Evolutionary conservation across 1,140 invertebrate species (phyloP).

Genomic region (Drosophila dunni): DNA sequence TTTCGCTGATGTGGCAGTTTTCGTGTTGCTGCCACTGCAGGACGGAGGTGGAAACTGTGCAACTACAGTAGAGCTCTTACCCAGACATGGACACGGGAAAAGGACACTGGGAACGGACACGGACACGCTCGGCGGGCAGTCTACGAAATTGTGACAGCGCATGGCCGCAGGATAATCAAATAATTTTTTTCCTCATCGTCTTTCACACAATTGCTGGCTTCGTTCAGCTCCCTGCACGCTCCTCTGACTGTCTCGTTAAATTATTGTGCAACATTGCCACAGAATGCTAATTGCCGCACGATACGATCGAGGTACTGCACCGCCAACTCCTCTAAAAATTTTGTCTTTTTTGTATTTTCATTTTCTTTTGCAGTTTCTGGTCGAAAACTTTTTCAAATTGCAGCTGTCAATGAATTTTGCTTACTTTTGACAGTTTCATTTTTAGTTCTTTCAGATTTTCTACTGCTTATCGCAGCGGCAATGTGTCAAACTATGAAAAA

Average conservation of each 20-base stretch:
- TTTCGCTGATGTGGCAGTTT: slow-evolving; percentile 82
- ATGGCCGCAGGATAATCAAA: slow-evolving; percentile 83
- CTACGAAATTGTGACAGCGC: slow-evolving; percentile 81
- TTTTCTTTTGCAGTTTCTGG: slow-evolving; percentile 7
- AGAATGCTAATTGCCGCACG: slow-evolving; percentile 80
- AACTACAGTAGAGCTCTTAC: slow-evolving; percentile 11
- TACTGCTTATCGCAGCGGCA: slow-evolving; percentile 54
- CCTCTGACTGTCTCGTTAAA: slow-evolving; percentile 55
- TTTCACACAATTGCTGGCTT: slow-evolving; percentile 44
- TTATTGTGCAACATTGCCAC: slow-evolving; percentile 81
- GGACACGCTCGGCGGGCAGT: slow-evolving; percentile 75
- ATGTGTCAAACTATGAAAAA: slow-evolving; percentile 62
- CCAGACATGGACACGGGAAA: slow-evolving; percentile 9
- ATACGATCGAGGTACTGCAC: slow-evolving; percentile 62
- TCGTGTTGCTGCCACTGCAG: slow-evolving; percentile 43
- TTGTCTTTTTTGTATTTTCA: not conserved
- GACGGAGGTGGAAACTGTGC: slow-evolving; percentile 1
- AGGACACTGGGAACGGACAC: not conserved
- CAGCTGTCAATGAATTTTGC: slow-evolving; percentile 73
- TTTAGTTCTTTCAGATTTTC: slow-evolving; percentile 6
- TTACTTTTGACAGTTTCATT: slow-evolving; percentile 68
- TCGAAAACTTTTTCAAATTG: slow-evolving; percentile 68
- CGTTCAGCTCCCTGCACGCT: slow-evolving; percentile 34
- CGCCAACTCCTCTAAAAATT: slow-evolving; percentile 18
- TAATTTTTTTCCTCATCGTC: slow-evolving; percentile 65